Percentiles rank a stretch among this genome's conserved stretches.
These are phyloP conservation scores for Crotophaga sulcirostris DNA, from an alignment of 2,113 vertebrate genomes.

Conservation along the genomic window DNA sequence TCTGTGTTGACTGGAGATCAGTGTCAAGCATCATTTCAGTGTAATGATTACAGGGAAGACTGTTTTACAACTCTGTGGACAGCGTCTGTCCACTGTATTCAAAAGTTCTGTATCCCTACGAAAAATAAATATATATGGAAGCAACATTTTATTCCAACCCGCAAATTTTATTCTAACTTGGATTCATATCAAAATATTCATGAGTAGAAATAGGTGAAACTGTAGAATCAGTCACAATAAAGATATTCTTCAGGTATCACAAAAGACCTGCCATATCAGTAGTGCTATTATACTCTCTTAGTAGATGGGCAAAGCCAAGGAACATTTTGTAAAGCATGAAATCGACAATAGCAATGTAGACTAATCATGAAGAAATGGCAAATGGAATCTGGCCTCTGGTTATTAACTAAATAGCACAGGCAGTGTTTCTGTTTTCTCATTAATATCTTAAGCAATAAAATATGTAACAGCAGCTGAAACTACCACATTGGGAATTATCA, in stretches of 20 bases:
- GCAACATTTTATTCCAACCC: background rate
- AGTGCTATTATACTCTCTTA: background rate
- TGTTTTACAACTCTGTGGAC: background rate
- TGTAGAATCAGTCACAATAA: background rate
- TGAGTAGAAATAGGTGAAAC: background rate
- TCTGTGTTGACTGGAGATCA: background rate
- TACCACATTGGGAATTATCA: conserved; percentile 9
- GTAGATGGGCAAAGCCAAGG: background rate
- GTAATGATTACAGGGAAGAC: background rate
- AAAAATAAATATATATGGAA: background rate
- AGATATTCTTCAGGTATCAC: background rate
- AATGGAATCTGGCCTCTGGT: background rate
- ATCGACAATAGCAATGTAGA: background rate
- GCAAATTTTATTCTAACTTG: background rate
- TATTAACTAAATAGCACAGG: background rate
- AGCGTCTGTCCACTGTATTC: background rate
- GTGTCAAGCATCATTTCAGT: background rate
- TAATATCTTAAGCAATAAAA: conserved; percentile 9
- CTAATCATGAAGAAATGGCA: background rate
- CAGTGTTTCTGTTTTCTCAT: conserved; percentile 26
- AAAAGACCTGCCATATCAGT: background rate
- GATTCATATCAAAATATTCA: background rate
- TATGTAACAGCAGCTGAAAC: background rate
- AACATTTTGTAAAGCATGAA: background rate
- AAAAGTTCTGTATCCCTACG: background rate